phyloP scores from a whole-genome alignment of 2,888 invertebrate species.

The Drosophila rellima region DNA sequence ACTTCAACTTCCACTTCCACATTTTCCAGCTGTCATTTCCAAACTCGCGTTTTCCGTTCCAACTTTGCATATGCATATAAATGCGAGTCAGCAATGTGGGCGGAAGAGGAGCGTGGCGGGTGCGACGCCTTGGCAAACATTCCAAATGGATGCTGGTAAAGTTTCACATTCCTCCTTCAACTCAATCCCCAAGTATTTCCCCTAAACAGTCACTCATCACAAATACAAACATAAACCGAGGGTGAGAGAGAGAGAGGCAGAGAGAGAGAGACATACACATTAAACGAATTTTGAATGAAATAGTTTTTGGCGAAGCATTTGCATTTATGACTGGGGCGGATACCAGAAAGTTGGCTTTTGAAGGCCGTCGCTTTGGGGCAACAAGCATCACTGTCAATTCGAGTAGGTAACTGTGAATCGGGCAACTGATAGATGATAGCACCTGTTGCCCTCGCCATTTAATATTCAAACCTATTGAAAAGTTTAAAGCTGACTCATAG shows the following conservation, averaged over 20 bases:
- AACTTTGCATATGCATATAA: slow-evolving; percentile 75
- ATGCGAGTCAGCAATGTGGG: slow-evolving; percentile 38
- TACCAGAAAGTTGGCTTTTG: slow-evolving; percentile 32
- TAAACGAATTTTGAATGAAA: slow-evolving; percentile 65
- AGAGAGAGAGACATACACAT: slow-evolving; percentile 11
- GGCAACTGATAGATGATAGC: slow-evolving; percentile 59
- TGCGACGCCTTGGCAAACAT: slow-evolving; percentile 62
- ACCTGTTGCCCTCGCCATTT: slow-evolving; percentile 66
- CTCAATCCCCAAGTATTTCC: slow-evolving; percentile 1
- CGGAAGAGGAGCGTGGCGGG: neutral
- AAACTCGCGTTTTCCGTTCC: slow-evolving; percentile 33
- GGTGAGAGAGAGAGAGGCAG: neutral
- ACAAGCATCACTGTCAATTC: slow-evolving; percentile 22
- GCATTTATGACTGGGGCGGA: slow-evolving; percentile 64
- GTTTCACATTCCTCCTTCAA: slow-evolving; percentile 29
- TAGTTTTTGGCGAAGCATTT: slow-evolving; percentile 68
- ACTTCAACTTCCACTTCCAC: slow-evolving; percentile 3
- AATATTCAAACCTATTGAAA: slow-evolving; percentile 36
- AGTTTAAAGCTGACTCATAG: slow-evolving; percentile 45
- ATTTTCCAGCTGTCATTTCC: slow-evolving; percentile 38
- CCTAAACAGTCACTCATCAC: slow-evolving; percentile 12
- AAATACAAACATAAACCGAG: slow-evolving; percentile 1
- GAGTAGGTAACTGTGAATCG: slow-evolving; percentile 29
- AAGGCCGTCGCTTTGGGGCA: slow-evolving; percentile 35
- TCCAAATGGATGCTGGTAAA: slow-evolving; percentile 49